phyloP scores from a whole-genome alignment of 2,888 invertebrate species.

The Trissoscelio sp. region DNA sequence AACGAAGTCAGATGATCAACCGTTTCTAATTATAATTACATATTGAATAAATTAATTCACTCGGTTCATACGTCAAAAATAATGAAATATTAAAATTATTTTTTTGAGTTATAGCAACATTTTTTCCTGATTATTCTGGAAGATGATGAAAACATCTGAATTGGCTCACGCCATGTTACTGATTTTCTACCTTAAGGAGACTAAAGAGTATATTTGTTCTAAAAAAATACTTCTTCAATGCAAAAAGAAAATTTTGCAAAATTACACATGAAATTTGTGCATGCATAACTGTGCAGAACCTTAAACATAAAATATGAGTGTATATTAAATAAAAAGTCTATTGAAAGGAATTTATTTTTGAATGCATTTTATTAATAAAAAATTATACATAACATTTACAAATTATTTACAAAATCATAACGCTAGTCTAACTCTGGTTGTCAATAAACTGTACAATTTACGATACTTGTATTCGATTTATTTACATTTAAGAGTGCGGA shows the following conservation, averaged over 20 bases:
- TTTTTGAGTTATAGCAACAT: too few relatives aligned
- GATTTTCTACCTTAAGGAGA: too few relatives aligned
- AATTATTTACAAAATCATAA: conserved; percentile 56
- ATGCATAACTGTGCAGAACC: neutral
- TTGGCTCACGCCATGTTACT: too few relatives aligned
- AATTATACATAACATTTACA: conserved; percentile 53
- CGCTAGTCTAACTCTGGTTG: neutral
- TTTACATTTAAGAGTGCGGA: conserved; percentile 14
- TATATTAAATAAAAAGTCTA: conserved; percentile 37
- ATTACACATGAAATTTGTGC: neutral
- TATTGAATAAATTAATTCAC: too few relatives aligned
- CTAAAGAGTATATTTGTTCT: too few relatives aligned
- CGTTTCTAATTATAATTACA: too few relatives aligned
- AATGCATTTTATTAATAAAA: conserved; percentile 49
- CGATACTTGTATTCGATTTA: neutral
- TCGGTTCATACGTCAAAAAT: too few relatives aligned
- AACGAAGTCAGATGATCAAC: too few relatives aligned
- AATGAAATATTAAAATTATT: too few relatives aligned
- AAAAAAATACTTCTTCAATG: neutral
- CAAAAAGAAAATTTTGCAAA: neutral
- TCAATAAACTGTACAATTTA: conserved; percentile 27
- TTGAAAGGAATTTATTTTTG: neutral
- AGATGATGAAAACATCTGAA: too few relatives aligned
- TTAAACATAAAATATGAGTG: neutral
- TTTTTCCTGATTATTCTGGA: too few relatives aligned